These are phyloP conservation scores for Dendrocincla fuliginosa DNA, from an alignment of 2,797 vertebrate species.

Conservation along the genomic window DNA sequence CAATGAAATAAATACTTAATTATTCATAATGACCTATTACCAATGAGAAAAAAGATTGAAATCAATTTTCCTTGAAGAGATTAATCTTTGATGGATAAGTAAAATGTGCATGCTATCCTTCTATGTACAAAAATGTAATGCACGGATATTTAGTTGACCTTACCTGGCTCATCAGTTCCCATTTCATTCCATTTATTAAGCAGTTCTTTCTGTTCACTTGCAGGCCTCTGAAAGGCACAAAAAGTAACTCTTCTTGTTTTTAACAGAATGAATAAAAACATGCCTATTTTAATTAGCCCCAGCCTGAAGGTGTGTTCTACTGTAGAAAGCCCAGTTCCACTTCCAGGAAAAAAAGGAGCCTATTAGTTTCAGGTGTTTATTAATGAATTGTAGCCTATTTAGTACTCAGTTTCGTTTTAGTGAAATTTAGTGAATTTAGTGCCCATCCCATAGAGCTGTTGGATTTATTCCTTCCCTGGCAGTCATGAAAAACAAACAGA, in stretches of 20 bases:
- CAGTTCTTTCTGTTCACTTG: slow-evolving; percentile 91
- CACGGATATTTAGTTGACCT: neutral
- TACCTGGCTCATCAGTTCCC: slow-evolving; percentile 98
- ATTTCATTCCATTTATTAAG: slow-evolving; percentile 98
- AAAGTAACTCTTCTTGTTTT: slow-evolving; percentile 9
- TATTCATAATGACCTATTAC: neutral
- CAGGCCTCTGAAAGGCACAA: slow-evolving; percentile 82
- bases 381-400: neutral
- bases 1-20: neutral
- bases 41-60: neutral
- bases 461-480: neutral
- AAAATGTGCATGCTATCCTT: neutral
- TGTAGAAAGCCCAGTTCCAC: neutral
- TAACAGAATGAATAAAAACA: neutral
- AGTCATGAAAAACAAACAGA: neutral
- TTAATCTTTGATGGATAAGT: neutral
- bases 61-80: neutral
- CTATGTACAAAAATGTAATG: neutral
- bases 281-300: neutral
- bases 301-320: neutral
- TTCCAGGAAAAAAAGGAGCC: neutral
- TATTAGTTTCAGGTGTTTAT: neutral
- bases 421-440: neutral
- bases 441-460: neutral
- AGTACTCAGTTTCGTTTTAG: neutral